phyloP scores from a whole-genome alignment of 2,113 vertebrate genomes.

The Paedocypris sp. region DNA sequence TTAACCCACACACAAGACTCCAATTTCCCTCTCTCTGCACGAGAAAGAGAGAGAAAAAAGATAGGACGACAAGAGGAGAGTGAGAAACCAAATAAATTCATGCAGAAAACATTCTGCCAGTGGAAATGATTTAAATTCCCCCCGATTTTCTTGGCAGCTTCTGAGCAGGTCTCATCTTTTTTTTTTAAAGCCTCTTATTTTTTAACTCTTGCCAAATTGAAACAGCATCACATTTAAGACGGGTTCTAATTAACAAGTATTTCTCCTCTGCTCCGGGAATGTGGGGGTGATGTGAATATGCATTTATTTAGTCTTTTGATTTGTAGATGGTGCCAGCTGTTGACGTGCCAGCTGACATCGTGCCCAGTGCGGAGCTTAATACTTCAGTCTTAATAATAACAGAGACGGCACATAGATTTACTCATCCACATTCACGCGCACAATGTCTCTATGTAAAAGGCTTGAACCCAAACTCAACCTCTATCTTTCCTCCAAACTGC shows the following conservation, averaged over 20 bases:
- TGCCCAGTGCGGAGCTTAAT: slow-evolving; percentile 57
- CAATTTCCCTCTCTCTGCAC: neutral
- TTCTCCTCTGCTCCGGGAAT: slow-evolving; percentile 35
- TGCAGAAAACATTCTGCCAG: slow-evolving; percentile 57
- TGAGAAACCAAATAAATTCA: slow-evolving; percentile 41
- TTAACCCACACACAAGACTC: slow-evolving; percentile 11
- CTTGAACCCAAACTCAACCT: slow-evolving; percentile 35
- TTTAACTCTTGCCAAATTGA: slow-evolving; percentile 55
- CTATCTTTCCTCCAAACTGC: slow-evolving; percentile 7
- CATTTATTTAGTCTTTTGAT: slow-evolving; percentile 57
- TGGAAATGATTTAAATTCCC: slow-evolving; percentile 58
- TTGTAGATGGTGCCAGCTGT: slow-evolving; percentile 57
- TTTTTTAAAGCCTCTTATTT: slow-evolving; percentile 53
- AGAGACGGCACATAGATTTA: slow-evolving; percentile 41
- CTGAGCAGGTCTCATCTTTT: slow-evolving; percentile 50
- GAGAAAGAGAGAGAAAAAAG: neutral
- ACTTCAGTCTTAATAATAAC: slow-evolving; percentile 48
- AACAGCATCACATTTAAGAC: slow-evolving; percentile 55
- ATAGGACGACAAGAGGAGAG: neutral
- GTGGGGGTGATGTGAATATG: slow-evolving; percentile 56
- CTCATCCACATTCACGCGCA: slow-evolving; percentile 57
- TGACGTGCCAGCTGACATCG: slow-evolving; percentile 58
- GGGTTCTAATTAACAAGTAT: slow-evolving; percentile 57
- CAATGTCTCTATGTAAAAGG: slow-evolving; percentile 42
- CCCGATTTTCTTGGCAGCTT: slow-evolving; percentile 51